A percentile compares a stretch with the other conserved stretches of the same genome.
Conservation (phyloP, 2,888 invertebrate species). For the Furcula furcula region DNA sequence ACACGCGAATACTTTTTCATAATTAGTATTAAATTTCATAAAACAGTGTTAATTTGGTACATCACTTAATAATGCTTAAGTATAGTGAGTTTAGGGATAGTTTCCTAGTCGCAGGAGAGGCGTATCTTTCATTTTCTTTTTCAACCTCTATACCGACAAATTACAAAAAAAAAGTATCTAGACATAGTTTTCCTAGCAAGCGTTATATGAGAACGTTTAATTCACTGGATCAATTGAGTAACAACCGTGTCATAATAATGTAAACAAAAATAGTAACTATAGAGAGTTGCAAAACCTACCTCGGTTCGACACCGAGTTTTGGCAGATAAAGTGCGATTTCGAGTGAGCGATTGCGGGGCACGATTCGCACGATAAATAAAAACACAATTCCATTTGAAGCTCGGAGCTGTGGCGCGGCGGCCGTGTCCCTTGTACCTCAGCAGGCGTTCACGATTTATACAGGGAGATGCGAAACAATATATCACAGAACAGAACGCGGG, state of each 20-base stretch:
- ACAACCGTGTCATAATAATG: slow-evolving; percentile 27
- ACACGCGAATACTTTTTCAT: neutral
- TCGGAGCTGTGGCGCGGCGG: slow-evolving; percentile 69
- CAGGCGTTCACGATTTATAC: slow-evolving; percentile 81
- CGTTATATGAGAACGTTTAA: no score
- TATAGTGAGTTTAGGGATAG: no score
- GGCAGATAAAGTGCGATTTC: slow-evolving; percentile 77
- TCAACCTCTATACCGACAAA: slow-evolving; percentile 16
- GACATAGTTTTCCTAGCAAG: no score
- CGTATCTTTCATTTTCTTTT: no score
- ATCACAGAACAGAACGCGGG: slow-evolving; percentile 77
- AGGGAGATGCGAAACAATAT: slow-evolving; percentile 79
- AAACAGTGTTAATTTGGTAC: no score
- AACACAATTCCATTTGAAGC: slow-evolving; percentile 81
- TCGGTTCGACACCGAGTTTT: slow-evolving; percentile 64
- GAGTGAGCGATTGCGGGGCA: slow-evolving; percentile 74
- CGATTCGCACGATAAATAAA: slow-evolving; percentile 81
- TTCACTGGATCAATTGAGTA: no score
- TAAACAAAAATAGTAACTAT: slow-evolving; percentile 43
- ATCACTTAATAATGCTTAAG: no score
- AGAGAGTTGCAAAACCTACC: slow-evolving; percentile 48
- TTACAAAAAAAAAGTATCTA: slow-evolving; percentile 20
- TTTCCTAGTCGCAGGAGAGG: no score
- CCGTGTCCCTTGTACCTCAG: slow-evolving; percentile 79
- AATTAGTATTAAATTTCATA: slow-evolving; percentile 3